phyloP scores from a whole-genome alignment of 2,888 invertebrate species.

The Eristalis intricaria region DNA sequence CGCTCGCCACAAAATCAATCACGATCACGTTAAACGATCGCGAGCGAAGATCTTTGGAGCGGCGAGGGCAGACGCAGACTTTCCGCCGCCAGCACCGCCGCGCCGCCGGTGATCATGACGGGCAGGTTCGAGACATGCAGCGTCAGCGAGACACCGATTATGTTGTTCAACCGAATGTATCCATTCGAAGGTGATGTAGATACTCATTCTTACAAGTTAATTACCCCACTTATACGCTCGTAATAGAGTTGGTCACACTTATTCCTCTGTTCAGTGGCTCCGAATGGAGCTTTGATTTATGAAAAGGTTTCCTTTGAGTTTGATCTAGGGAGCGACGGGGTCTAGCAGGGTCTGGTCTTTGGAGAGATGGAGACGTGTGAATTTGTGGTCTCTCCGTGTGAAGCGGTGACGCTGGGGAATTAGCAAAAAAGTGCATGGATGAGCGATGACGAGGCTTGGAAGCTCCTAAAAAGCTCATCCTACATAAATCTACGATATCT shows the following conservation, averaged over 20 bases:
- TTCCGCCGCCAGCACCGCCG: not conserved
- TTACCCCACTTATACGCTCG: slow-evolving; percentile 32
- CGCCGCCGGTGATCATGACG: slow-evolving; percentile 12
- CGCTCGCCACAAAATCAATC: slow-evolving; percentile 67
- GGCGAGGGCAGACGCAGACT: not conserved
- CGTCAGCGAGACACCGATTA: slow-evolving; percentile 47
- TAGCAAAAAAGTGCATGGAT: no score
- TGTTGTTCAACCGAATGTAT: slow-evolving; percentile 59
- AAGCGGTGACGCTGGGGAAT: no score
- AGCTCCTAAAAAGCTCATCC: no score
- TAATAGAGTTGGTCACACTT: slow-evolving; percentile 23
- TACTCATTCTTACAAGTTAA: slow-evolving; percentile 55
- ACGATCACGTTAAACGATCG: slow-evolving; percentile 63
- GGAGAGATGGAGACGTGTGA: not conserved
- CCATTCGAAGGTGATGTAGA: slow-evolving; percentile 48
- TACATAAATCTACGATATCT: no score
- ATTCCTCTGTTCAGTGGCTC: not conserved
- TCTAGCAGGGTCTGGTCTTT: not conserved
- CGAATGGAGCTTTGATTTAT: not conserved
- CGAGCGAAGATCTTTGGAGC: slow-evolving; percentile 52
- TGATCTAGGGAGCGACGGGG: not conserved
- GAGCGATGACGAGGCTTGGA: no score
- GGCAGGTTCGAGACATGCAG: slow-evolving; percentile 23
- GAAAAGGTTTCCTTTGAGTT: not conserved
- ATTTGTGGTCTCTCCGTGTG: not conserved